Evolutionary conservation across 2,113 vertebrate genomes (phyloP).

Genomic region (Australoheros scitulus): DNA sequence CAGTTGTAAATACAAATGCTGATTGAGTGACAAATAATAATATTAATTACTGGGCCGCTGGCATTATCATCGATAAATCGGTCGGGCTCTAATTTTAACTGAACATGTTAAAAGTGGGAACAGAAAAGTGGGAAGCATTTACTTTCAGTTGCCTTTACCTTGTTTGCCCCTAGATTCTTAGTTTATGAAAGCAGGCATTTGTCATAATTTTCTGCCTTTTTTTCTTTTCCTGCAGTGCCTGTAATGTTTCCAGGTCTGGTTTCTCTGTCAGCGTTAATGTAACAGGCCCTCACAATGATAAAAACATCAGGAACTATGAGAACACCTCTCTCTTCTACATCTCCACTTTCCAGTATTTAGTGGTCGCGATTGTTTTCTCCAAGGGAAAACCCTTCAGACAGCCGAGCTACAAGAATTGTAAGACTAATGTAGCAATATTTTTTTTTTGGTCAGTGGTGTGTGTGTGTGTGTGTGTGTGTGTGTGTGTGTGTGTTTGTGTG

Average conservation of each 20-base stretch:
- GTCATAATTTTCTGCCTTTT: background rate
- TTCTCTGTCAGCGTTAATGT: constrained; percentile 67
- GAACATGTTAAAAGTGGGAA: background rate
- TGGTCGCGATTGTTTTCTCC: constrained; percentile 92
- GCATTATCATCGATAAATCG: too few relatives aligned
- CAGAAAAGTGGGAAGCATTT: background rate
- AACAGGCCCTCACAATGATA: constrained; percentile 77
- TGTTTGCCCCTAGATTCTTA: background rate
- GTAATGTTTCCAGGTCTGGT: constrained; percentile 70
- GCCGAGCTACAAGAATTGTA: constrained; percentile 95
- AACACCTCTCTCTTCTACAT: constrained; percentile 97
- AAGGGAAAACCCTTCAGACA: constrained; percentile 98
- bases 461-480: background rate
- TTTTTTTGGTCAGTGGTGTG: background rate
- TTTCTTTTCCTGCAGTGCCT: constrained; percentile 78
- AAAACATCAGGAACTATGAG: constrained; percentile 91
- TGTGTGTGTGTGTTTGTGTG: background rate
- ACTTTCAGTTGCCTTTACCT: background rate
- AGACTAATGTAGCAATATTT: constrained; percentile 43
- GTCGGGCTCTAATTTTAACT: too few relatives aligned
- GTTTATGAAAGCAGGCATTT: background rate
- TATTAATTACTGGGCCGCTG: too few relatives aligned
- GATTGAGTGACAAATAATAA: too few relatives aligned
- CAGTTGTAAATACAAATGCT: too few relatives aligned
- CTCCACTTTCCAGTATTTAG: constrained; percentile 97